Percentiles rank a stretch among this genome's conserved stretches.
Evolutionary conservation across 2,888 invertebrate species (phyloP).

Genomic region (Gymnosoma rotundatum): DNA sequence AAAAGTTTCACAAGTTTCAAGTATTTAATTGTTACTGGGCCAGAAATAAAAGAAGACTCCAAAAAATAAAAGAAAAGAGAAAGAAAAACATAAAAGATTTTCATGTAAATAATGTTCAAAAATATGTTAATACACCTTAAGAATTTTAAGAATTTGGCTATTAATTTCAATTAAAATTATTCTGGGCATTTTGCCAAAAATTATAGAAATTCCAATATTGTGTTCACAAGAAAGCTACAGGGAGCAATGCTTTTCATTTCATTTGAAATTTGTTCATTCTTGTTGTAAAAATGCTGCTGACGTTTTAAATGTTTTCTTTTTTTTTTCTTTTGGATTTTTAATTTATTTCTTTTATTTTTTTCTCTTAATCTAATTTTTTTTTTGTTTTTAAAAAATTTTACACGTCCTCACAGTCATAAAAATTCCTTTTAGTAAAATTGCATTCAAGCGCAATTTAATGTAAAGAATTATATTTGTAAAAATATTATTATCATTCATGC

Average conservation of each 20-base stretch:
- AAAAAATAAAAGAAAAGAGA: background rate
- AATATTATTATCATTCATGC: background rate
- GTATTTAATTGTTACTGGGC: conserved; percentile 1
- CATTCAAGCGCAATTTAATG: conserved; percentile 22
- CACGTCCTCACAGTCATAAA: conserved; percentile 50
- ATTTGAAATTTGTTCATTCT: background rate
- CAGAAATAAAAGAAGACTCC: conserved; percentile 1
- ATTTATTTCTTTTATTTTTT: conserved; percentile 30
- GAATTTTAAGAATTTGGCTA: conserved; percentile 75
- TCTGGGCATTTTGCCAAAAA: conserved; percentile 69
- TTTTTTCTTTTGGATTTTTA: background rate
- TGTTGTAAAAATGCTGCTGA: conserved; percentile 14
- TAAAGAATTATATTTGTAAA: background rate
- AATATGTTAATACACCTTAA: conserved; percentile 64
- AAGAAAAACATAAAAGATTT: background rate
- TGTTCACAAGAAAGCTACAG: conserved; percentile 57
- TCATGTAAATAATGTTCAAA: conserved; percentile 45
- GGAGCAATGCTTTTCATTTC: conserved; percentile 39
- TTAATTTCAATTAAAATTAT: conserved; percentile 74
- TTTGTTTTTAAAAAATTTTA: conserved; percentile 45
- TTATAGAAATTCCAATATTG: conserved; percentile 69
- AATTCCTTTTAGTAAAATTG: conserved; percentile 32
- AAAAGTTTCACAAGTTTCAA: too few species aligned
- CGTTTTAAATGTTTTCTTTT: conserved; percentile 3
- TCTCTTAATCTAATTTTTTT: conserved; percentile 17